phyloP scores from a whole-genome alignment of 37 sponge, comb jelly and placozoan species.

The Halisarca cf. caerulea region DNA sequence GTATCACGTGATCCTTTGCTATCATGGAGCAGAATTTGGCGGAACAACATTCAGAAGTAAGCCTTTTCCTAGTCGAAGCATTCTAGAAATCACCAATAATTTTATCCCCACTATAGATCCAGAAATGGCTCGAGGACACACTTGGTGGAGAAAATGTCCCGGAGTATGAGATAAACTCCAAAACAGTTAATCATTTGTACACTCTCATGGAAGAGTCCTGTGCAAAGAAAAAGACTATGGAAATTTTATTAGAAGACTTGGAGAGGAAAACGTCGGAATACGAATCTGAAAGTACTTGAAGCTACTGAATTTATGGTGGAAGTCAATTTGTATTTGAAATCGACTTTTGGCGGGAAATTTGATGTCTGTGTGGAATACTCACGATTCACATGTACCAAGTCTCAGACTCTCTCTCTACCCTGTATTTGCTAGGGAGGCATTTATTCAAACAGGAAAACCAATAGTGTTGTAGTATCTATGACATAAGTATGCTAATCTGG shows the following conservation, averaged over 20 bases:
- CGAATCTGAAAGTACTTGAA: constrained; percentile 46
- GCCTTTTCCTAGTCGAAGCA: neutral
- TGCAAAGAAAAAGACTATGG: neutral
- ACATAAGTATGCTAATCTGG: too few species aligned
- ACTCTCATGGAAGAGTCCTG: constrained; percentile 27
- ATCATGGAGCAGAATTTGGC: constrained; percentile 7
- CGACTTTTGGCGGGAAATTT: too few species aligned
- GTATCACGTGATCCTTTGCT: too few species aligned
- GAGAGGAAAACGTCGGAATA: constrained; percentile 60
- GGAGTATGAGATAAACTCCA: constrained; percentile 62
- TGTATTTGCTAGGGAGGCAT: too few species aligned
- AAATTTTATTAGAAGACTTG: constrained; percentile 25
- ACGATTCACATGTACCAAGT: too few species aligned
- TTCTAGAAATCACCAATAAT: neutral
- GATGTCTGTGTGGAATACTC: too few species aligned
- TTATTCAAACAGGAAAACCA: too few species aligned
- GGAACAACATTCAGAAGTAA: constrained; percentile 41
- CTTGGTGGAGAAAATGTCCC: constrained; percentile 56
- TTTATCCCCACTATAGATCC: constrained; percentile 36
- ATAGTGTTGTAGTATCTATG: too few species aligned
- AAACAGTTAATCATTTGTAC: constrained; percentile 41
- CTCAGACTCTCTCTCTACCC: too few species aligned
- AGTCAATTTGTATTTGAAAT: too few species aligned
- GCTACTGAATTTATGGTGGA: too few species aligned
- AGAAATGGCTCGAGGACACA: constrained; percentile 58